These are phyloP conservation scores for Ecdyonurus torrentis DNA, from an alignment of 2,888 invertebrate genomes.

Conservation along the genomic window DNA sequence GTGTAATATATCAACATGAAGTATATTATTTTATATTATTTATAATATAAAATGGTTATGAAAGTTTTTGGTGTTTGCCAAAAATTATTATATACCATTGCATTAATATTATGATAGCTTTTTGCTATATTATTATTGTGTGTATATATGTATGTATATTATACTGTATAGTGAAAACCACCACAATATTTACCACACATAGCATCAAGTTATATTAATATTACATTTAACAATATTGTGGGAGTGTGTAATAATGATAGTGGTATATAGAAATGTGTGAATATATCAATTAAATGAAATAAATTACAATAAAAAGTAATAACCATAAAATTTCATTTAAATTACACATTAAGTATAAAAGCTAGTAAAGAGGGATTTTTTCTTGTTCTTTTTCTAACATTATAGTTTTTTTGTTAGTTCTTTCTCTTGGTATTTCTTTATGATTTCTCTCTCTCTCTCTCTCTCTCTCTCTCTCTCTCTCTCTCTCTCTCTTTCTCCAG, in stretches of 20 bases:
- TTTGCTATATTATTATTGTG: too few species aligned
- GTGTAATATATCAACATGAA: not conserved
- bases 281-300: constrained; percentile 4
- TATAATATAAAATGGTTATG: not conserved
- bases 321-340: not conserved
- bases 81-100: not conserved
- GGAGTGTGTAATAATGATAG: not conserved
- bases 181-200: too few species aligned
- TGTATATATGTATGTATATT: not conserved
- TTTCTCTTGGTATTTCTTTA: too few species aligned
- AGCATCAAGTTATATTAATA: too few species aligned
- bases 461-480: too few species aligned
- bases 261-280: not conserved
- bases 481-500: not conserved
- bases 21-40: not conserved
- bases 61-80: not conserved
- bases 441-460: too few species aligned
- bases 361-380: too few species aligned
- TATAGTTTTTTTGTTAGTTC: too few species aligned
- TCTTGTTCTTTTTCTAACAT: too few species aligned
- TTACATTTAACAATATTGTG: too few species aligned
- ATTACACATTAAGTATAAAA: not conserved
- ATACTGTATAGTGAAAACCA: too few species aligned
- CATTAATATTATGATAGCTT: not conserved
- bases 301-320: not conserved